Conservation (phyloP, 2,888 invertebrate species). For the Tinea semifulvella region DNA sequence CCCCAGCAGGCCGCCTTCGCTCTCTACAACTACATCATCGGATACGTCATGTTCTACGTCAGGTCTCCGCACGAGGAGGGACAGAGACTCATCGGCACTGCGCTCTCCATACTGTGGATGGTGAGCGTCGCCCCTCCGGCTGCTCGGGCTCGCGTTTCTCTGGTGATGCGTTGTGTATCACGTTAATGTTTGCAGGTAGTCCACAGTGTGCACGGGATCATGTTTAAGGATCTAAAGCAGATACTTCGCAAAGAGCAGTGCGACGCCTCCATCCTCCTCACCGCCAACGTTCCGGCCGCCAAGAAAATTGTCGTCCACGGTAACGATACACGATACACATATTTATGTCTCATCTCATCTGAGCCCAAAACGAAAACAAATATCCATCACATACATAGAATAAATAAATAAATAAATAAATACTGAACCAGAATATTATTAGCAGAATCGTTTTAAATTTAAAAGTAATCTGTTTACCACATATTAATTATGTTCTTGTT, state of each 20-base stretch:
- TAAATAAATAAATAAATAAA: not conserved
- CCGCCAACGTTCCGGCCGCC: slow-evolving; percentile 98
- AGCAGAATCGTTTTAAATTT: no score
- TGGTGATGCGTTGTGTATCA: not conserved
- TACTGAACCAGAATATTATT: no score
- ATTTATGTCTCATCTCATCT: no score
- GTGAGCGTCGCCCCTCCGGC: slow-evolving; percentile 49
- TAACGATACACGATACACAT: no score
- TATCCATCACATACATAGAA: not conserved
- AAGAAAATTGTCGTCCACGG: slow-evolving; percentile 99
- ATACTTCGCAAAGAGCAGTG: slow-evolving; percentile 98
- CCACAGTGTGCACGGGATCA: slow-evolving; percentile 98
- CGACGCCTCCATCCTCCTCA: slow-evolving; percentile 95
- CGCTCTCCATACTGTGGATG: slow-evolving; percentile 96
- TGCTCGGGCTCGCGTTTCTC: not conserved
- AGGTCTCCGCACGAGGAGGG: slow-evolving; percentile 95
- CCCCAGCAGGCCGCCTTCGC: slow-evolving; percentile 98
- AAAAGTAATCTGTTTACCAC: no score
- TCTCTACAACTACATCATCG: slow-evolving; percentile 97
- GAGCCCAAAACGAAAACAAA: not conserved
- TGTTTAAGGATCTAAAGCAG: slow-evolving; percentile 99
- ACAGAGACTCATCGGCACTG: slow-evolving; percentile 93
- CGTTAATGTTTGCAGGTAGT: slow-evolving; percentile 74
- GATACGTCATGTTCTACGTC: slow-evolving; percentile 99
- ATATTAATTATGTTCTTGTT: no score